Conservation (phyloP, 2,888 invertebrate genomes). For the Thysanoteuthis rhombus region DNA sequence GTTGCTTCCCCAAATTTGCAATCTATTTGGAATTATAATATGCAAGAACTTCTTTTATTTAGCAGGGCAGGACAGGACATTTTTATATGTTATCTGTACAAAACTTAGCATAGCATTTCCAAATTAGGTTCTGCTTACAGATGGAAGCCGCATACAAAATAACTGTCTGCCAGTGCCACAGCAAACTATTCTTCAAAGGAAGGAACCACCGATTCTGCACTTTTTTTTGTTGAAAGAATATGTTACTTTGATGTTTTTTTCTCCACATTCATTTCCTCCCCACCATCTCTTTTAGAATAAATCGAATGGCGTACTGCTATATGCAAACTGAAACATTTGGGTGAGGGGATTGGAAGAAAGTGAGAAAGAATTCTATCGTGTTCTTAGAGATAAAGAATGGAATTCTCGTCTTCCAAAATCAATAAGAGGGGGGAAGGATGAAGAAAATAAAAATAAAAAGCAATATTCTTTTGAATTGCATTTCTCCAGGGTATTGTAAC, state of each 20-base stretch:
- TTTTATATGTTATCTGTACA: background rate
- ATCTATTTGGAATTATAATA: background rate
- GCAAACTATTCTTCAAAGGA: background rate
- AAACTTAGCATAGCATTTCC: background rate
- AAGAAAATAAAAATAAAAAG: background rate
- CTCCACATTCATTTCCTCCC: background rate
- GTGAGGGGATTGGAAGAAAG: background rate
- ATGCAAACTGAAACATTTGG: background rate
- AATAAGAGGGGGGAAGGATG: background rate
- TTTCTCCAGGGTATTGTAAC: background rate
- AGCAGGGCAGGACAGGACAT: background rate
- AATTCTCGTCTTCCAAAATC: background rate
- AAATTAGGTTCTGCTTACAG: conserved; percentile 12
- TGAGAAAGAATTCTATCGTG: background rate
- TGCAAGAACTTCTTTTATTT: background rate
- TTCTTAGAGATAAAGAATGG: background rate
- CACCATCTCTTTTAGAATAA: background rate
- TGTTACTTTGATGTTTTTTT: background rate
- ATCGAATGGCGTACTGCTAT: background rate
- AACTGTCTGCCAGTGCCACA: background rate
- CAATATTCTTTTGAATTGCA: background rate
- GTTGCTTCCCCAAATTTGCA: background rate
- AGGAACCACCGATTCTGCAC: background rate
- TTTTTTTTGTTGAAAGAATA: background rate
- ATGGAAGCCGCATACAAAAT: background rate